Percentiles rank a stretch among this genome's conserved stretches.
Conservation (phyloP, 2,888 invertebrate genomes). For the Exocentrus adspersus region DNA sequence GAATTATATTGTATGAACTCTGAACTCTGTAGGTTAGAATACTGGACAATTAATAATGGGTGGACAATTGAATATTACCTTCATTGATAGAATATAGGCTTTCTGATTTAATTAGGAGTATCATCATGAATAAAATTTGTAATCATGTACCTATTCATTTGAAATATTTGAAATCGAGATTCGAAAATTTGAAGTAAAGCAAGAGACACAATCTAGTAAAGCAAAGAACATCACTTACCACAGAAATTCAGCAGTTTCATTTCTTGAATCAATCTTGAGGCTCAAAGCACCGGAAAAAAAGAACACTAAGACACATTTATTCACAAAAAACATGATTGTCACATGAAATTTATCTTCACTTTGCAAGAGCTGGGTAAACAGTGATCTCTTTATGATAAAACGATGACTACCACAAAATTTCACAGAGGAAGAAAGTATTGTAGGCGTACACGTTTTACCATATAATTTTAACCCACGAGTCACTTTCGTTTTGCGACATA, state of each 20-base stretch:
- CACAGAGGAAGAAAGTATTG: slow-evolving; percentile 47
- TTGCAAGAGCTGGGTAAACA: slow-evolving; percentile 15
- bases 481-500: slow-evolving; percentile 35
- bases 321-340: slow-evolving; percentile 26
- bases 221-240: slow-evolving; percentile 33
- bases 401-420: slow-evolving; percentile 37
- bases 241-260: slow-evolving; percentile 35
- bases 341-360: slow-evolving; percentile 6
- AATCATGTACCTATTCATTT: too few species aligned
- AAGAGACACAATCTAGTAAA: not conserved
- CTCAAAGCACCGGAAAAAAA: slow-evolving; percentile 11
- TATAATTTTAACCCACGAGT: slow-evolving; percentile 35
- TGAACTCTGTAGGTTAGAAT: too few species aligned
- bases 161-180: too few species aligned
- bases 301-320: slow-evolving; percentile 19
- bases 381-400: slow-evolving; percentile 5
- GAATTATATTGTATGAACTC: too few species aligned
- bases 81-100: too few species aligned
- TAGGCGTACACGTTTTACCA: slow-evolving; percentile 48
- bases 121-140: too few species aligned
- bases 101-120: too few species aligned
- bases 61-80: too few species aligned
- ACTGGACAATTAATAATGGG: too few species aligned
- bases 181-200: too few species aligned
- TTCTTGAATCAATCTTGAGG: not conserved